These are phyloP conservation scores for Calliphora vomitoria DNA, from an alignment of 2,888 invertebrate genomes.

Conservation along the genomic window DNA sequence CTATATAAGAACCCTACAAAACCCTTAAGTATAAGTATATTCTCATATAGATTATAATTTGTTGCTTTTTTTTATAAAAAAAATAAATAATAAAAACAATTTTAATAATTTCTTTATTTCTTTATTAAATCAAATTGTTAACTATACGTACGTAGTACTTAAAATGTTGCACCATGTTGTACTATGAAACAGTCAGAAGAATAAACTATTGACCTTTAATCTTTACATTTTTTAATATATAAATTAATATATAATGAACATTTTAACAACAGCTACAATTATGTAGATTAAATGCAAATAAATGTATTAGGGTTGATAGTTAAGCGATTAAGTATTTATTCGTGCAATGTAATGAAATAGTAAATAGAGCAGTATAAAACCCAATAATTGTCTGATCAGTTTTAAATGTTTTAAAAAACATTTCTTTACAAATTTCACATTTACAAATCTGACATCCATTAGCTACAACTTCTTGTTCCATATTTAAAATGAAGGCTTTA, in stretches of 20 bases:
- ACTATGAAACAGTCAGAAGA: background rate
- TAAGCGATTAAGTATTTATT: no score
- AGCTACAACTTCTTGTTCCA: no score
- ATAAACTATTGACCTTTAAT: constrained; percentile 34
- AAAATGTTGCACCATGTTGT: background rate
- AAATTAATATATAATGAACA: no score
- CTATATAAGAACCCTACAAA: background rate
- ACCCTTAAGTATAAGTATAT: background rate
- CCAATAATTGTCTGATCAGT: no score
- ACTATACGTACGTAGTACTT: background rate
- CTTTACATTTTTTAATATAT: constrained; percentile 2
- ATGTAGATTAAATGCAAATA: constrained; percentile 13
- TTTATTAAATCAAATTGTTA: constrained; percentile 5
- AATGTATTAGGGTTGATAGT: no score
- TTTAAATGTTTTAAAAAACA: no score
- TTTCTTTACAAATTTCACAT: no score
- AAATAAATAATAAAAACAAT: no score
- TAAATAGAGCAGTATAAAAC: no score
- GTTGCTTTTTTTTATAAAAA: background rate
- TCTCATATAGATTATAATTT: background rate
- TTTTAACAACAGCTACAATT: background rate
- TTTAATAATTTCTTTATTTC: background rate
- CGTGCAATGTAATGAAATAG: no score
- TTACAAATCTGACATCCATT: no score
- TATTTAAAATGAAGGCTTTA: no score